These are phyloP conservation scores for Phaonia tiefii DNA, from an alignment of 2,888 invertebrate species.

Conservation along the genomic window DNA sequence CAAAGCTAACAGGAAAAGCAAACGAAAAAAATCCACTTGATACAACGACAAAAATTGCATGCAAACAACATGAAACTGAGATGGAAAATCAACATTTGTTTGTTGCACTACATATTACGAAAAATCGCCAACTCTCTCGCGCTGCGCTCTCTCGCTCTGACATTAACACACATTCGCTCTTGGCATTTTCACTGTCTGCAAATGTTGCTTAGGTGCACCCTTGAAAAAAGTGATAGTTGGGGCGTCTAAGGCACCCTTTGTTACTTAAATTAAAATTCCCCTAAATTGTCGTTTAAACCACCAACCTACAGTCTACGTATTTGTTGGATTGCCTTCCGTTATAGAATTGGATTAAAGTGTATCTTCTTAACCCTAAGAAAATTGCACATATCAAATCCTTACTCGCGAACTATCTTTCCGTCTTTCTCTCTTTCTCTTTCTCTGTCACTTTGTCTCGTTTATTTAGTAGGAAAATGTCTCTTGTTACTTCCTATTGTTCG, in stretches of 20 bases:
- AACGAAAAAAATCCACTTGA: background rate
- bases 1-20: background rate
- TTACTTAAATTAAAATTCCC: too few species aligned
- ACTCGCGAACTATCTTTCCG: background rate
- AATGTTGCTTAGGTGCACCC: conserved; percentile 4
- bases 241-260: too few species aligned
- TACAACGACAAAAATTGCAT: conserved; percentile 31
- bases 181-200: background rate
- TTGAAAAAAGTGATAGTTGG: too few species aligned
- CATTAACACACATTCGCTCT: background rate
- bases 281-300: too few species aligned
- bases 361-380: too few species aligned
- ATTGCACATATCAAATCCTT: too few species aligned
- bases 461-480: background rate
- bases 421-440: background rate
- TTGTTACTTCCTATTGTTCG: conserved; percentile 30
- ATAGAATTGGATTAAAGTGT: too few species aligned
- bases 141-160: background rate
- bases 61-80: conserved; percentile 18
- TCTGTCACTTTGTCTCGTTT: background rate
- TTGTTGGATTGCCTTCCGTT: too few species aligned
- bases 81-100: conserved; percentile 21
- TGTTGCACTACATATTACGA: conserved; percentile 39
- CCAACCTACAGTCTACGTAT: too few species aligned
- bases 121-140: background rate